Conservation (phyloP, 2,797 vertebrate species). For the Triplophysa yarkandensis region DNA sequence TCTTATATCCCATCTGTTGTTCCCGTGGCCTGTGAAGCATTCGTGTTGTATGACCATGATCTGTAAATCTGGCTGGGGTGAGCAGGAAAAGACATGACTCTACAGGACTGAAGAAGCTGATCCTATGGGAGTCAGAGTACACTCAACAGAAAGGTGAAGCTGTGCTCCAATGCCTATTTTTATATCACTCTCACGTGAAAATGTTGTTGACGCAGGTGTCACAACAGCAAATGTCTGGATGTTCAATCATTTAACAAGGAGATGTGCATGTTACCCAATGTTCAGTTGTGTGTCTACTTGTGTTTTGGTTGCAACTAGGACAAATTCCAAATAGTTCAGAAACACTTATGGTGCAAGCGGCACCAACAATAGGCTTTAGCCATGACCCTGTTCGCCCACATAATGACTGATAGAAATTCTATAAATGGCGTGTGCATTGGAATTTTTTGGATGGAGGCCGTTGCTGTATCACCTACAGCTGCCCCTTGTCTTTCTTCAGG, state of each 20-base stretch:
- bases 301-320: not conserved
- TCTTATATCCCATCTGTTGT: conserved; percentile 38
- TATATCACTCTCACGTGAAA: conserved; percentile 55
- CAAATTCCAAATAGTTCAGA: conserved; percentile 32
- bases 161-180: conserved; percentile 53
- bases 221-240: conserved; percentile 20
- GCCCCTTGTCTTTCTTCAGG: conserved; percentile 13
- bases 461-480: conserved; percentile 41
- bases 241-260: not conserved
- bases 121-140: not conserved
- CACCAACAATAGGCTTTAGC: conserved; percentile 47
- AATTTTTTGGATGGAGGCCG: conserved; percentile 29
- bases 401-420: conserved; percentile 39
- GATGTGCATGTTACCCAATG: not conserved
- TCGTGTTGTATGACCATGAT: conserved; percentile 45
- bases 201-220: conserved; percentile 3
- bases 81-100: not conserved
- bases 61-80: conserved; percentile 51
- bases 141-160: conserved; percentile 32
- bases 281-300: conserved; percentile 11
- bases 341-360: conserved; percentile 19
- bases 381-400: conserved; percentile 50
- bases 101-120: conserved; percentile 34
- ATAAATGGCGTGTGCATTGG: conserved; percentile 17
- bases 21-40: conserved; percentile 46